Evolutionary conservation across 2,888 invertebrate species (phyloP).

Genomic region (Hylaea fasciaria): DNA sequence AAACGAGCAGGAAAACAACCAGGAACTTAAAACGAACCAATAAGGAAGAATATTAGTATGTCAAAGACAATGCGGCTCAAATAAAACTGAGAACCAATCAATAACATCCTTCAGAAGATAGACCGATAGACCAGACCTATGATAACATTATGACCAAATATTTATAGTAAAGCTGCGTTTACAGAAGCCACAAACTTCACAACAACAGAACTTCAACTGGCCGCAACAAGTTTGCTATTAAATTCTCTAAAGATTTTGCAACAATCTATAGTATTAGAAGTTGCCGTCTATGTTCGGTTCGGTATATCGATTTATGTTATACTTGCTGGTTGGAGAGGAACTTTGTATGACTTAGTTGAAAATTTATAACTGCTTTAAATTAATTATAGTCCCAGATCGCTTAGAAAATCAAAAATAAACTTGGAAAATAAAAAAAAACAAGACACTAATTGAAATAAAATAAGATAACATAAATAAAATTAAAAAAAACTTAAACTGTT

Average conservation of each 20-base stretch:
- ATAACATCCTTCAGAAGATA: conserved; percentile 1
- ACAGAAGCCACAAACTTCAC: conserved; percentile 34
- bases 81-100: conserved; percentile 2
- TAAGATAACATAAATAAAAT: too few relatives aligned
- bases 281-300: conserved; percentile 29
- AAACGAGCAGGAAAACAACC: too few relatives aligned
- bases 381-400: too few relatives aligned
- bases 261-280: conserved; percentile 45
- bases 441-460: too few relatives aligned
- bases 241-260: conserved; percentile 50
- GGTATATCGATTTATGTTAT: conserved; percentile 3
- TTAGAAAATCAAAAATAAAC: too few relatives aligned
- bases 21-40: too few relatives aligned
- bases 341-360: not conserved
- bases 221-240: conserved; percentile 48
- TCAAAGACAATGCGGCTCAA: too few relatives aligned
- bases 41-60: too few relatives aligned
- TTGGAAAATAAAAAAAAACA: too few relatives aligned
- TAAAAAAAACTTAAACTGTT: too few relatives aligned
- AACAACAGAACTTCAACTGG: conserved; percentile 33
- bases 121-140: conserved; percentile 22
- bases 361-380: too few relatives aligned
- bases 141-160: conserved; percentile 29
- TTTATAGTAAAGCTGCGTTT: conserved; percentile 30
- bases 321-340: not conserved